Evolutionary conservation across 2,888 invertebrate genomes (phyloP).

Genomic region (Zelleria hepariella): DNA sequence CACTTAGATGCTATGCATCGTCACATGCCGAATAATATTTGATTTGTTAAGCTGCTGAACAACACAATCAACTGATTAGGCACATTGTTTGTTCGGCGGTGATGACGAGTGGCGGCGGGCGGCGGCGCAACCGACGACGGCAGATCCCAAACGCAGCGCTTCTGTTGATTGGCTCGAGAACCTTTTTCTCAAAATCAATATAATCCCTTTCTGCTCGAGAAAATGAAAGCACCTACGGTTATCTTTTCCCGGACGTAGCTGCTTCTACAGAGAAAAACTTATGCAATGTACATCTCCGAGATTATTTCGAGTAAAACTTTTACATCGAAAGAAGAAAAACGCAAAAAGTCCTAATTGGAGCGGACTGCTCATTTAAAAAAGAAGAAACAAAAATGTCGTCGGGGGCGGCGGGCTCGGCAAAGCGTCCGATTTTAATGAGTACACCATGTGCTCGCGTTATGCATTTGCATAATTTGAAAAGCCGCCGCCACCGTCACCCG

Average conservation of each 20-base stretch:
- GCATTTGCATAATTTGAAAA: conserved; percentile 43
- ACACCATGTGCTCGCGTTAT: conserved; percentile 23
- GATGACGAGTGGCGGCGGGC: background rate
- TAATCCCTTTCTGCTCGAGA: background rate
- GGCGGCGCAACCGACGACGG: background rate
- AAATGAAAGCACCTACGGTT: background rate
- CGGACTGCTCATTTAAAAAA: background rate
- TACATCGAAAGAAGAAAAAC: background rate
- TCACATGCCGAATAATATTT: too few relatives aligned
- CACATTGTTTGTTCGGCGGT: background rate
- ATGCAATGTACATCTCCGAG: background rate
- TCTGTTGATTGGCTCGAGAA: background rate
- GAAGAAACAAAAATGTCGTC: conserved; percentile 1
- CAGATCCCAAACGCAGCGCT: background rate
- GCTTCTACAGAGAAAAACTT: background rate
- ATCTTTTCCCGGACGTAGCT: background rate
- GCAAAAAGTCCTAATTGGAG: background rate
- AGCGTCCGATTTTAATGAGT: conserved; percentile 42
- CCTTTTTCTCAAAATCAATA: background rate
- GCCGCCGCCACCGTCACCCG: conserved; percentile 10
- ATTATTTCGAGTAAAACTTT: background rate
- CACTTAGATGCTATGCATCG: too few relatives aligned
- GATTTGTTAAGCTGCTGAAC: background rate
- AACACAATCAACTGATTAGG: background rate
- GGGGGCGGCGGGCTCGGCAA: conserved; percentile 22